Evolutionary conservation across 2,113 vertebrate species (phyloP), one percentile per base, ranked within the genome.

Genomic region (Oryctolagus cuniculus): DNA sequence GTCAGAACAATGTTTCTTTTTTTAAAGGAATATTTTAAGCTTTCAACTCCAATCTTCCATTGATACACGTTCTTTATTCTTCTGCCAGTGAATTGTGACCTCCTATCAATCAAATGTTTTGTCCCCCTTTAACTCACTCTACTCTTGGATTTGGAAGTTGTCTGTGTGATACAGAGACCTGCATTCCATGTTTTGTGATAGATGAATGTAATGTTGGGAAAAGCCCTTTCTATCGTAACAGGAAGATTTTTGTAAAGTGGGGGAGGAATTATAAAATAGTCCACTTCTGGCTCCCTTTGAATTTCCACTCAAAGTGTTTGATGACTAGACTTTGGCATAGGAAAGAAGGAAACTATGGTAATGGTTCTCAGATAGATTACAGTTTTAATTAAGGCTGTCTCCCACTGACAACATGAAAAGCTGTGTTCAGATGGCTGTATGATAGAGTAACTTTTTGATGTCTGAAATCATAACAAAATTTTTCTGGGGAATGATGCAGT

Each of bases 21-120:
- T 97, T 96, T 49, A 84, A 95, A 93, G 70, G 85, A 97, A 93
- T 96, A 96, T 96, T 96, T 97, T 97, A 96, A 96, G 96, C 94
- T 89, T 95, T 95, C 91, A 95, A 84, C 96, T 96, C 89, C 1
- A 0, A 74, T 97, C 96, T 95, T 97, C 75, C 70, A 80, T 93
- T 94, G 97, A 96, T 82, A 96, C 93, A 94, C 91, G 53, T 91
- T 97, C 96, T 97, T 94, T 95, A 80, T 95, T 95, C 95, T 89
- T 92, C 93, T 96, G 89, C 95, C 83, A 83, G 86, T 0, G 22
- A 95, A 95, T 95, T 95, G 64, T 97, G 96, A 95, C 96, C 95
- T 93, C 91, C 89, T 81, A 66, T 91, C 96, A 95, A 72, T 97
- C 94, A 95, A 67, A 22, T 77, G 74, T 95, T 31, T 96, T 70